phyloP scores from a whole-genome alignment of 2,797 vertebrate species.

The Pogonophryne albipinna region DNA sequence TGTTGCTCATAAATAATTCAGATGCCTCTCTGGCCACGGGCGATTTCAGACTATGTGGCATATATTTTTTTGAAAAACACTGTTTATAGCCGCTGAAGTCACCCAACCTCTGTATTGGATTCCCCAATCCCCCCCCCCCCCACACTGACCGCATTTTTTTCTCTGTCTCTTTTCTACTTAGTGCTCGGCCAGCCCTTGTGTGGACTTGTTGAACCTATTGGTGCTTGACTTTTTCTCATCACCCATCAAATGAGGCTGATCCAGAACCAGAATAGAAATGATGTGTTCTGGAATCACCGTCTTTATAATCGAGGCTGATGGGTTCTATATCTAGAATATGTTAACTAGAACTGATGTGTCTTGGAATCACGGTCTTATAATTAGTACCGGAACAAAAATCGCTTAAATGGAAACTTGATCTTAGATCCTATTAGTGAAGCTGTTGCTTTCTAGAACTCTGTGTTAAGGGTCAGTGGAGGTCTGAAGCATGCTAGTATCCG shows the following conservation, averaged over 20 bases:
- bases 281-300: constrained; percentile 19
- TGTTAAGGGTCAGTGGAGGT: not conserved
- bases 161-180: constrained; percentile 19
- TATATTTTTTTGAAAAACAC: constrained; percentile 56
- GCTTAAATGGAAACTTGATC: not conserved
- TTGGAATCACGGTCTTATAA: not conserved
- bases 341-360: constrained; percentile 15
- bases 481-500: not conserved
- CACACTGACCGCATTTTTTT: constrained; percentile 2
- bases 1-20: constrained; percentile 84
- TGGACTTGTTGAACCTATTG: constrained; percentile 30
- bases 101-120: constrained; percentile 32
- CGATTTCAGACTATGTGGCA: constrained; percentile 41
- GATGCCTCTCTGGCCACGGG: constrained; percentile 58
- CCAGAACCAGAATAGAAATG: constrained; percentile 14
- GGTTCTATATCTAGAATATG: constrained; percentile 1
- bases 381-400: not conserved
- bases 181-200: not conserved
- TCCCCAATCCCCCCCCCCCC: too few species aligned
- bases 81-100: constrained; percentile 56
- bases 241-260: constrained; percentile 43
- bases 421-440: not conserved
- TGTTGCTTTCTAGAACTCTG: not conserved
- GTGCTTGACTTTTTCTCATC: constrained; percentile 51
- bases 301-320: constrained; percentile 15